Evolutionary conservation across 2,797 vertebrate species (phyloP).

Genomic region (Pitangus sulphuratus): DNA sequence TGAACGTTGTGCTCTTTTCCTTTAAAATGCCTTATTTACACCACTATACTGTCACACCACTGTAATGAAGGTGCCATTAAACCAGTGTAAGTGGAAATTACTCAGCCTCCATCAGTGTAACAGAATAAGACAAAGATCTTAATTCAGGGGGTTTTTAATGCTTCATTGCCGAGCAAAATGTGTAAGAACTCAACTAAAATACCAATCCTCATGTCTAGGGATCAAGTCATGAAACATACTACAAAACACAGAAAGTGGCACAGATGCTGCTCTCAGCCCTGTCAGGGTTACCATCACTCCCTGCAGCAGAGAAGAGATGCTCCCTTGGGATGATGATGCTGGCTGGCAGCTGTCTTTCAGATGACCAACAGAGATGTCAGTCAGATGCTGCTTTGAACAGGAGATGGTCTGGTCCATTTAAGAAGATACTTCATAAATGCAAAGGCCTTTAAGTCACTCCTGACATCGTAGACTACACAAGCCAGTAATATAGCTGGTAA

Average conservation of each 20-base stretch:
- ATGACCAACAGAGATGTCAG: background rate
- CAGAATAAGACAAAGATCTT: background rate
- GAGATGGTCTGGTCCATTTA: background rate
- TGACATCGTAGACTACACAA: background rate
- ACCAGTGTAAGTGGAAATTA: background rate
- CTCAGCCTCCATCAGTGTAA: background rate
- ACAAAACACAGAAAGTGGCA: background rate
- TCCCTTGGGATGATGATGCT: background rate
- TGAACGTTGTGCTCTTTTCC: background rate
- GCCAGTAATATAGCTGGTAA: background rate
- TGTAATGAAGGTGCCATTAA: background rate
- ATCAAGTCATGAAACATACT: background rate
- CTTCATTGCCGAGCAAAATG: background rate
- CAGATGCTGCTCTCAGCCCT: background rate
- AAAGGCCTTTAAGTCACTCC: background rate
- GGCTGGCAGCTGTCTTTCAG: background rate
- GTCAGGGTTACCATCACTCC: rapidly evolving
- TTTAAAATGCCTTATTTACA: background rate
- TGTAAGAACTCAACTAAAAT: background rate
- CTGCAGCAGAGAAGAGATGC: background rate
- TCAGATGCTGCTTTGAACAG: background rate
- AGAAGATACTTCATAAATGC: background rate
- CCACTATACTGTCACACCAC: background rate
- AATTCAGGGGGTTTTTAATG: background rate
- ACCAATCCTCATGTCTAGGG: rapidly evolving